Percentiles rank a stretch among this genome's conserved stretches.
phyloP scores from a whole-genome alignment of 2,888 invertebrate species.

The Stenichneumon culpator region DNA sequence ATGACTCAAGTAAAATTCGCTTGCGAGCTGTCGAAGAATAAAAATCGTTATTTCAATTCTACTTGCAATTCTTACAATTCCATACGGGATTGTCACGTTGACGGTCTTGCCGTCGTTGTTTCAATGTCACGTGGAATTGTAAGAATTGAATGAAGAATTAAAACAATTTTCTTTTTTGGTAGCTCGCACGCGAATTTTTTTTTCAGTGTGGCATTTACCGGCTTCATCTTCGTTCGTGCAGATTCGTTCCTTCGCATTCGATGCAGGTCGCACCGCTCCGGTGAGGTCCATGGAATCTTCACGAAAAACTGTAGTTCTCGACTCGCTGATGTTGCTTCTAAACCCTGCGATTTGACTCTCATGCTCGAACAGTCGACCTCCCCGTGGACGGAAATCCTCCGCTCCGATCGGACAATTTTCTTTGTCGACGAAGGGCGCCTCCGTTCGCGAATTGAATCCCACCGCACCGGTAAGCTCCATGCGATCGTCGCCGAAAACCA shows the following conservation, averaged over 20 bases:
- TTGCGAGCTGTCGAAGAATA: no score
- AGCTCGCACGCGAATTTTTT: no score
- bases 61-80: no score
- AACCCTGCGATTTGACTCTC: not conserved
- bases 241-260: not conserved
- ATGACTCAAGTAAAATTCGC: no score
- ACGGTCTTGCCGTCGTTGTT: no score
- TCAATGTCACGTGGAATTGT: no score
- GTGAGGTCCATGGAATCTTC: slow-evolving; percentile 66
- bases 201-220: not conserved
- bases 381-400: not conserved
- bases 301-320: slow-evolving; percentile 32
- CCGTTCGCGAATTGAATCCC: slow-evolving; percentile 48
- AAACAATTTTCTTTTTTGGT: no score
- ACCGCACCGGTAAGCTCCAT: slow-evolving; percentile 67
- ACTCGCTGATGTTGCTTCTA: not conserved
- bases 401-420: slow-evolving; percentile 32
- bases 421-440: no score
- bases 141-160: no score
- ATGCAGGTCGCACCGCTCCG: slow-evolving; percentile 35
- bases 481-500: slow-evolving; percentile 48
- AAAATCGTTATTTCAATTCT: no score
- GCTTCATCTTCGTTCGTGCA: not conserved
- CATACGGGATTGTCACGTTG: no score
- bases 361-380: not conserved